Percentiles rank a stretch among this genome's conserved stretches.
Conservation (phyloP, 2,797 vertebrate species). For the Decapterus maruadsi region DNA sequence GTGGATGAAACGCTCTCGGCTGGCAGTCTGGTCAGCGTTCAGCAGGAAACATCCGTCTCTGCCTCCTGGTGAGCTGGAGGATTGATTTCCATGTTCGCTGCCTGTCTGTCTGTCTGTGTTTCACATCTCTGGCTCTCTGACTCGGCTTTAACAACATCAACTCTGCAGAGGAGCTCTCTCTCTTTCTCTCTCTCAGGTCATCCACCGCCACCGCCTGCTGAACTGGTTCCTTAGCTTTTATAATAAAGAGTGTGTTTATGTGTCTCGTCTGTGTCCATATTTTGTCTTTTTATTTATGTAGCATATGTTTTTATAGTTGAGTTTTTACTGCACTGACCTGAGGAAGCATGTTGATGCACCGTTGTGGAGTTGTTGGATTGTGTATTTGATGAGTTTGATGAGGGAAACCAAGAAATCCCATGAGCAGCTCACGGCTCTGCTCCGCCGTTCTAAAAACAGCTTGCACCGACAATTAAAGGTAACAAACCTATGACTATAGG, state of each 20-base stretch:
- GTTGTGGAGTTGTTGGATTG: too few species aligned
- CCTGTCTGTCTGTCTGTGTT: not conserved
- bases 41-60: constrained; percentile 32
- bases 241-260: not conserved
- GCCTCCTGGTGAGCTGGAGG: constrained; percentile 7
- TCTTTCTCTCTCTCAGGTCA: constrained; percentile 17
- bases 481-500: too few species aligned
- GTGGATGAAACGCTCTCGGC: constrained; percentile 34
- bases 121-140: constrained; percentile 1
- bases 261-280: too few species aligned
- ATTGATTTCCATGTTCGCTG: constrained; percentile 34
- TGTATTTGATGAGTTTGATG: too few species aligned
- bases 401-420: too few species aligned
- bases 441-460: too few species aligned
- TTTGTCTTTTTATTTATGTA: too few species aligned
- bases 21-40: constrained; percentile 35
- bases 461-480: too few species aligned
- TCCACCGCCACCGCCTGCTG: not conserved
- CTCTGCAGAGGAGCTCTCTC: not conserved
- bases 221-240: not conserved
- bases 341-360: too few species aligned
- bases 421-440: too few species aligned
- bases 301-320: too few species aligned
- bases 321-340: too few species aligned
- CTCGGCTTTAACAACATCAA: constrained; percentile 14